phyloP scores from a whole-genome alignment of 2,797 vertebrate species.

The Atherinosoma microstoma region DNA sequence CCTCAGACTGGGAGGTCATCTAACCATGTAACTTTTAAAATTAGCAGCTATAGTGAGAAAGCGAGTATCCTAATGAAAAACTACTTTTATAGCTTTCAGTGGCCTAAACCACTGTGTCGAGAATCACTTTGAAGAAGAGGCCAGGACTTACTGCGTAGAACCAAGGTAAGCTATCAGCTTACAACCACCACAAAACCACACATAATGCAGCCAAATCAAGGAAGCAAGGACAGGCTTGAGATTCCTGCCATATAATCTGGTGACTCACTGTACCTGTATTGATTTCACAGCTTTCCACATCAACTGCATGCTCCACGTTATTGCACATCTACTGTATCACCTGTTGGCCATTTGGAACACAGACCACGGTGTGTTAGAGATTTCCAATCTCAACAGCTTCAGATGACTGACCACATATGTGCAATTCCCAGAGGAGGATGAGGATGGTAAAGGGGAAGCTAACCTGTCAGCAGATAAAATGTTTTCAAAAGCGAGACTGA shows the following conservation, averaged over 20 bases:
- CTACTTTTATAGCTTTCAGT: constrained; percentile 13
- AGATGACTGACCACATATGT: constrained; percentile 47
- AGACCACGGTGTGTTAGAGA: constrained; percentile 54
- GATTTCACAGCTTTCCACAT: constrained; percentile 68
- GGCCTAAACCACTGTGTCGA: constrained; percentile 6
- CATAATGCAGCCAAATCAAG: constrained; percentile 50
- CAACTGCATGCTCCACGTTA: constrained; percentile 63
- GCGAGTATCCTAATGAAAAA: constrained; percentile 21
- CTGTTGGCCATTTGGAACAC: constrained; percentile 51
- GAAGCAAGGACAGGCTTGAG: constrained; percentile 20
- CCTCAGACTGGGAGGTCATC: background rate
- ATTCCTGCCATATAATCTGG: constrained; percentile 52
- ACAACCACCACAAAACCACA: constrained; percentile 48
- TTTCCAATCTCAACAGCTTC: constrained; percentile 56
- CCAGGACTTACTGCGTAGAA: constrained; percentile 30
- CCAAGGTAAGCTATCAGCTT: constrained; percentile 37
- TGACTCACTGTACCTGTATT: constrained; percentile 55
- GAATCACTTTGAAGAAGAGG: constrained; percentile 34
- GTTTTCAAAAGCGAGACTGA: constrained; percentile 9
- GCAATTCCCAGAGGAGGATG: constrained; percentile 15
- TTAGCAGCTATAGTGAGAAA: constrained; percentile 6
- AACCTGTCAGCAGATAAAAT: background rate
- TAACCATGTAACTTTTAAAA: constrained; percentile 10
- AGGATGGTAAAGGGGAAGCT: background rate
- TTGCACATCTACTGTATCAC: constrained; percentile 64